phyloP scores from a whole-genome alignment of 2,888 invertebrate genomes.

The Zhuqinia jingwanae region DNA sequence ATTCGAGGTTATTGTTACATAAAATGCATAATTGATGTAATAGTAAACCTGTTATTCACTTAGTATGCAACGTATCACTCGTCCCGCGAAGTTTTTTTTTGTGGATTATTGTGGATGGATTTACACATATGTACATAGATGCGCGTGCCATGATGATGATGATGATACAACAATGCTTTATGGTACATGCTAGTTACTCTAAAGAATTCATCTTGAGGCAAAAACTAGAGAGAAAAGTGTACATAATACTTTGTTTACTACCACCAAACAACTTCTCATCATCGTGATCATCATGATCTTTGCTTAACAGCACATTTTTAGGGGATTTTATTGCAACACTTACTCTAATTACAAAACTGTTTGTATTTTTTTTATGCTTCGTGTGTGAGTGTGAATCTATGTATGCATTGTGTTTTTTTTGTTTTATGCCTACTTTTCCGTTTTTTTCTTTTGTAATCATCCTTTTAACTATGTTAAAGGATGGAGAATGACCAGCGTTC shows the following conservation, averaged over 20 bases:
- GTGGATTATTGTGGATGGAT: background rate
- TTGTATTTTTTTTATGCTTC: slow-evolving; percentile 42
- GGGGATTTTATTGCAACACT: slow-evolving; percentile 44
- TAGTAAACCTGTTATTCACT: slow-evolving; percentile 71
- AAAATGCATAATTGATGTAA: slow-evolving; percentile 63
- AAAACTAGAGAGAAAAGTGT: background rate
- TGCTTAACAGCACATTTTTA: slow-evolving; percentile 16
- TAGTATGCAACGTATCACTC: slow-evolving; percentile 63
- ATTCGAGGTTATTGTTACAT: slow-evolving; percentile 72
- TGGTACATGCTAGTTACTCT: background rate
- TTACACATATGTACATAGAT: background rate
- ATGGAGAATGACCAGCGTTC: slow-evolving; percentile 23
- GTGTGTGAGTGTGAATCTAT: background rate
- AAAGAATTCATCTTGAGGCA: no score
- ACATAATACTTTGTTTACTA: slow-evolving; percentile 50
- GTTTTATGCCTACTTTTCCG: no score
- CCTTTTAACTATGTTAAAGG: slow-evolving; percentile 9
- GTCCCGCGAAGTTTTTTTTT: background rate
- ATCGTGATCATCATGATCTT: slow-evolving; percentile 22
- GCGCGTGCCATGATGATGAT: slow-evolving; percentile 10
- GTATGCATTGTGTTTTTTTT: background rate
- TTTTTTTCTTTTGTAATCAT: background rate
- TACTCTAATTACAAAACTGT: slow-evolving; percentile 59
- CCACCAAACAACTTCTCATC: slow-evolving; percentile 43
- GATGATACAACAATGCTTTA: no score